Conservation (phyloP, 2,888 invertebrate genomes). For the Dioctria rufipes region DNA sequence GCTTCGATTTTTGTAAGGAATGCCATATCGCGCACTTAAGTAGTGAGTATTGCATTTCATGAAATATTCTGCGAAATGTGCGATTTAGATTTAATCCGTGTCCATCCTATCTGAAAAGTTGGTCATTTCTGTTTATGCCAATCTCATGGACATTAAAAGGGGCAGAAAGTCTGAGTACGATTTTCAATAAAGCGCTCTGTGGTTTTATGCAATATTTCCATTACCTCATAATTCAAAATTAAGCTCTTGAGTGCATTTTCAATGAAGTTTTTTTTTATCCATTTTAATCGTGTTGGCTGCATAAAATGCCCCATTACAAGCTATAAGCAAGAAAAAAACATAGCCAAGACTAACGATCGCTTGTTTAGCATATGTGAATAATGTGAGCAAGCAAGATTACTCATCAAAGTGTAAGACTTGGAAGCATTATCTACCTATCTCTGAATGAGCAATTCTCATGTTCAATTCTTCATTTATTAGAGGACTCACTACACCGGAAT, state of each 20-base stretch:
- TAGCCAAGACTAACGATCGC: neutral
- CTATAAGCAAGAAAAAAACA: neutral
- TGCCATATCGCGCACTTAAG: neutral
- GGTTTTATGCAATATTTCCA: neutral
- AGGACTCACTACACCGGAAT: slow-evolving; percentile 1
- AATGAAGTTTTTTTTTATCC: neutral
- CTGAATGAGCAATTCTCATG: neutral
- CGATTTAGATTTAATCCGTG: neutral
- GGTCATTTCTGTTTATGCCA: neutral
- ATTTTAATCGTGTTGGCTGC: neutral
- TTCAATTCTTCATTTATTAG: slow-evolving; percentile 8
- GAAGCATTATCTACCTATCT: neutral
- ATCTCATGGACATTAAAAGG: neutral
- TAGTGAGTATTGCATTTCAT: neutral
- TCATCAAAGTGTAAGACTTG: slow-evolving; percentile 29
- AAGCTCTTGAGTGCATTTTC: neutral
- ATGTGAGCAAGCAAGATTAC: neutral
- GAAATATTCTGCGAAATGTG: neutral
- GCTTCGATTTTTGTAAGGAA: slow-evolving; percentile 23
- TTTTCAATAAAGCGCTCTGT: neutral
- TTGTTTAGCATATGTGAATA: neutral
- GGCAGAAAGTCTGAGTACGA: no score
- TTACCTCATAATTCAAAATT: neutral
- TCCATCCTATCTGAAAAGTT: neutral
- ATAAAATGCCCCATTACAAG: neutral